A percentile compares a stretch with the other conserved stretches of the same genome.
These are phyloP conservation scores for Drosophila tropicalis DNA, from an alignment of 1,140 invertebrate genomes.

Conservation along the genomic window DNA sequence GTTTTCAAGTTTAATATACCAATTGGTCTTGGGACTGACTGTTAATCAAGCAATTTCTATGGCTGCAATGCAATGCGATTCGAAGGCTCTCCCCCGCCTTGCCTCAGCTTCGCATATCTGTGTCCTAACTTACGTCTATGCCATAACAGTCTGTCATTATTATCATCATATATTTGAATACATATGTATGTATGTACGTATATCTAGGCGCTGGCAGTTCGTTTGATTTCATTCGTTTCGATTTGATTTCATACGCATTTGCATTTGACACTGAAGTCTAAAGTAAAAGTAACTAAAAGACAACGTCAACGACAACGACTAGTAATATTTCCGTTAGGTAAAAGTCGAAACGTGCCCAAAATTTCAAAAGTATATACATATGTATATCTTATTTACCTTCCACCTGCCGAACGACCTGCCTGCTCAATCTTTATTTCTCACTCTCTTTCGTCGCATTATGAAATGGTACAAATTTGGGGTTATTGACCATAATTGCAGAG, in stretches of 20 bases:
- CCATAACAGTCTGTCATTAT: constrained; percentile 13
- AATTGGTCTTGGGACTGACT: constrained; percentile 55
- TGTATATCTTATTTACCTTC: neutral
- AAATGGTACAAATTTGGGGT: constrained; percentile 64
- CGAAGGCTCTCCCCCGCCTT: constrained; percentile 27
- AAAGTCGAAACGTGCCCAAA: constrained; percentile 58
- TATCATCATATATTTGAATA: neutral
- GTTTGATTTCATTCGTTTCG: neutral
- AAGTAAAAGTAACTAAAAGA: constrained; percentile 34
- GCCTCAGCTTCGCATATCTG: neutral
- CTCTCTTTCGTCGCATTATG: constrained; percentile 22
- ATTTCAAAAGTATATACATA: constrained; percentile 49
- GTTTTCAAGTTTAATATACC: constrained; percentile 71
- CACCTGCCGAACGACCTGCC: too few species aligned
- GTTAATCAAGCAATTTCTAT: constrained; percentile 74
- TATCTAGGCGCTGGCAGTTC: constrained; percentile 11
- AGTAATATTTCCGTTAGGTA: constrained; percentile 62
- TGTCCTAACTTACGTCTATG: neutral
- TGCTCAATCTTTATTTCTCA: neutral
- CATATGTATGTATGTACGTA: too few species aligned
- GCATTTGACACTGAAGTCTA: constrained; percentile 45
- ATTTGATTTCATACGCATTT: constrained; percentile 13
- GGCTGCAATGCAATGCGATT: constrained; percentile 47
- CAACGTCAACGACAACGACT: constrained; percentile 2
- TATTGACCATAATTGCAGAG: constrained; percentile 75